Percentiles rank a stretch among this genome's conserved stretches.
Conservation (phyloP, 2,888 invertebrate genomes). For the Pristionchus fissidentatus region DNA sequence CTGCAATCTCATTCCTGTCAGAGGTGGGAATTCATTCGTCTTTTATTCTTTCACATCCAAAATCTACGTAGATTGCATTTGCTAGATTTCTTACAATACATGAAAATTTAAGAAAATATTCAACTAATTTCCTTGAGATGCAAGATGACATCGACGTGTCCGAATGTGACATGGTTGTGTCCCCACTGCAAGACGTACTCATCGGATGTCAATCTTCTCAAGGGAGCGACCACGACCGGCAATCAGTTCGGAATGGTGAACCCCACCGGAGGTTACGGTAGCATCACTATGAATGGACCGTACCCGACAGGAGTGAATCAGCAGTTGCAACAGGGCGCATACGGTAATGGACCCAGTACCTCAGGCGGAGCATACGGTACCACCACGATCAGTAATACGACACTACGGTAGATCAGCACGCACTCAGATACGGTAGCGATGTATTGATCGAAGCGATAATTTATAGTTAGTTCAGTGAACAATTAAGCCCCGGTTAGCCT, state of each 20-base stretch:
- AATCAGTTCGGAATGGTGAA: conserved; percentile 22
- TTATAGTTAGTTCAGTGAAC: conserved; percentile 32
- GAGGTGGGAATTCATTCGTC: conserved; percentile 53
- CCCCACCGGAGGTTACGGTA: not conserved
- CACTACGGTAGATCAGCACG: conserved; percentile 33
- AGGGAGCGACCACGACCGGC: not conserved
- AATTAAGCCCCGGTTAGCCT: conserved; percentile 22
- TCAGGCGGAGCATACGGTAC: conserved; percentile 6
- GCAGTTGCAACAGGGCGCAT: conserved; percentile 9
- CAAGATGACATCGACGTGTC: conserved; percentile 67
- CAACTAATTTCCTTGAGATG: conserved; percentile 59
- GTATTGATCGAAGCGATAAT: conserved; percentile 39
- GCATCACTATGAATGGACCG: conserved; percentile 20
- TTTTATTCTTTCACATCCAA: not conserved
- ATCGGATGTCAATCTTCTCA: conserved; percentile 60
- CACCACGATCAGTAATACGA: conserved; percentile 26
- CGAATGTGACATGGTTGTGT: conserved; percentile 72
- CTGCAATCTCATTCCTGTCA: conserved; percentile 70
- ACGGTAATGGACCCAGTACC: conserved; percentile 37
- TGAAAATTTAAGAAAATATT: no score
- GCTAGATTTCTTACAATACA: not conserved
- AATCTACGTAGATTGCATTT: not conserved
- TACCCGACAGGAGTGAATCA: not conserved
- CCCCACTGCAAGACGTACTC: conserved; percentile 74
- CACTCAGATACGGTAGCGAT: conserved; percentile 32